Percentiles rank a stretch among this genome's conserved stretches.
Conservation (phyloP, 2,888 invertebrate genomes). For the Phoronis australis region DNA sequence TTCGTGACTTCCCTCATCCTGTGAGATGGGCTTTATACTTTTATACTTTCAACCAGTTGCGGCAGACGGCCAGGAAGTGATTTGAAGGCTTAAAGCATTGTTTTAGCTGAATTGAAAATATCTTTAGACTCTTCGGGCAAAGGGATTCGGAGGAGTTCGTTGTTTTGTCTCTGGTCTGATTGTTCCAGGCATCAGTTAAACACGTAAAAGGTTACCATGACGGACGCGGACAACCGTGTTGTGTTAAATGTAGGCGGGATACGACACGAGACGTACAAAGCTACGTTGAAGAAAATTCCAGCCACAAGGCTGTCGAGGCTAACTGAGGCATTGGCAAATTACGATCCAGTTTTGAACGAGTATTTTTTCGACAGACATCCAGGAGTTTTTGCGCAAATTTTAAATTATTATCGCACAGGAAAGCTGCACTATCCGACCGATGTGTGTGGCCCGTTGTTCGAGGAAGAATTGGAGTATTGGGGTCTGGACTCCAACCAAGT, state of each 20-base stretch:
- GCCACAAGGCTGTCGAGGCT: slow-evolving; percentile 89
- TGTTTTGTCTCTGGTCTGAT: too few relatives aligned
- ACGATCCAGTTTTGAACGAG: slow-evolving; percentile 98
- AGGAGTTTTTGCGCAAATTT: slow-evolving; percentile 87
- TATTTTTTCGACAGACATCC: slow-evolving; percentile 97
- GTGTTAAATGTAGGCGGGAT: slow-evolving; percentile 97
- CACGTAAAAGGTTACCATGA: too few relatives aligned
- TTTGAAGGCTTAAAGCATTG: too few relatives aligned
- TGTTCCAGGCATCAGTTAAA: too few relatives aligned
- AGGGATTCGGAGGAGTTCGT: too few relatives aligned
- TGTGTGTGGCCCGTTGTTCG: slow-evolving; percentile 97
- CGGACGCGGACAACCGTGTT: slow-evolving; percentile 79
- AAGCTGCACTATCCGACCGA: slow-evolving; percentile 99
- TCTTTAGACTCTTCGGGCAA: too few relatives aligned
- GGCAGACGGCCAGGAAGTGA: too few relatives aligned
- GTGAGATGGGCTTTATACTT: too few relatives aligned
- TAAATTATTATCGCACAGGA: slow-evolving; percentile 97
- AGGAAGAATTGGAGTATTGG: slow-evolving; percentile 99
- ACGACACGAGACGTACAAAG: slow-evolving; percentile 70
- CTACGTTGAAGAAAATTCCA: slow-evolving; percentile 92
- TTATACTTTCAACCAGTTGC: too few relatives aligned
- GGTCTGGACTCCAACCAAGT: slow-evolving; percentile 98
- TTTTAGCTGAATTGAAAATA: too few relatives aligned
- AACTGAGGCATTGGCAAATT: slow-evolving; percentile 96
- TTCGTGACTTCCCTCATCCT: too few relatives aligned